Evolutionary conservation across 2,797 vertebrate species (phyloP), one percentile per base, ranked within the genome.

Genomic region (Sebastes miniatus): DNA sequence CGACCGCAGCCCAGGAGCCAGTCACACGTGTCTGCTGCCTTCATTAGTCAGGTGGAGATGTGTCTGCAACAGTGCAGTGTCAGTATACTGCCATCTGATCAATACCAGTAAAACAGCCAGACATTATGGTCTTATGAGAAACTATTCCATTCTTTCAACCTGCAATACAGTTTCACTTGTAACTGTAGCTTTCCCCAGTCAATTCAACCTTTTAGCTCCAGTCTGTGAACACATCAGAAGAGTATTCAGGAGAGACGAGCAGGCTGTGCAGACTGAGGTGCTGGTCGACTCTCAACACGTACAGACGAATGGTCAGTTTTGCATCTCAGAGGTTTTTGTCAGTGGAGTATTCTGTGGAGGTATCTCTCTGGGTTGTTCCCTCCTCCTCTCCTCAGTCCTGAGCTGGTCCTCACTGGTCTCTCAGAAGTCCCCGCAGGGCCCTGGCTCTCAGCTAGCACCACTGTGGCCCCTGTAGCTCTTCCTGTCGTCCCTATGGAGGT

Each of bases 321-420:
- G 20, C 7, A 18, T 63, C 25, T 62, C 61, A 25, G 25, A 27
- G 54, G 22, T 52, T 68, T 65, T 64, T 32, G 31, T 93, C 83
- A 94, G 88, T 93, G 93, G 22, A 93, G 85, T 83, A 95, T 94
- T 80, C 79, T 87, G 81, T 95, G 94, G 54, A 95, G 91, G 88
- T 95, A 95, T 88, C 90, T 86, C 69, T 95, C 94, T 31, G 92
- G 87, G 65, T 93, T 85, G 9, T 66, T 87, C n/a, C 89, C 87
- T 9, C 72, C 85, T 71, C 88, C 88, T 83, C 92, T 90, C 79
- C 77, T 92, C 71, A 87, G 69, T 70, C 87, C 85, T 4, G 88
- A 79, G 59, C 65, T 63, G 16, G 24, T 27, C 82, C 83, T 87
- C 12, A 68, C n/a, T 7, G 79, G 72, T 83, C 88, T 87, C 43